Conservation (phyloP, 1,140 invertebrate species). For the Bilobella aurantiaca region DNA sequence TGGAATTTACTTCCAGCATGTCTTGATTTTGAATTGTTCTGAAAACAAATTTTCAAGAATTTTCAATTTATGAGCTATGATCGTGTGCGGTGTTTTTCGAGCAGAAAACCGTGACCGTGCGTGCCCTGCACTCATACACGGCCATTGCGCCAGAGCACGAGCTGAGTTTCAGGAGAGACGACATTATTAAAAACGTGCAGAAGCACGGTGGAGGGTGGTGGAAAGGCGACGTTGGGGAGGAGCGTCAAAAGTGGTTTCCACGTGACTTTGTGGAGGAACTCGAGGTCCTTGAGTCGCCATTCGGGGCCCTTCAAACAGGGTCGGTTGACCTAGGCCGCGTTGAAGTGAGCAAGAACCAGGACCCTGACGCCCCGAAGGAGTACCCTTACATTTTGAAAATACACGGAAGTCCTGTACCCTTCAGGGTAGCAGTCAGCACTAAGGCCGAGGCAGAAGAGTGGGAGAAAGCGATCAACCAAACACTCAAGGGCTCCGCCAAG, state of each 20-base stretch:
- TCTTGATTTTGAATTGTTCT: too few species aligned
- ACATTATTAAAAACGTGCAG: conserved; percentile 88
- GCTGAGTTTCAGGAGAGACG: conserved; percentile 83
- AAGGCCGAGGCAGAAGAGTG: conserved; percentile 25
- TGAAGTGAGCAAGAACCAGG: conserved; percentile 2
- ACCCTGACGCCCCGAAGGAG: conserved; percentile 1
- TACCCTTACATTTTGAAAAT: conserved; percentile 19
- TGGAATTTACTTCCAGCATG: too few species aligned
- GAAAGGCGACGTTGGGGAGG: conserved; percentile 86
- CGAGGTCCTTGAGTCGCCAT: conserved; percentile 42
- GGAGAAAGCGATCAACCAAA: conserved; percentile 19
- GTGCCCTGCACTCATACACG: conserved; percentile 12
- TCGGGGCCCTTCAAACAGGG: conserved; percentile 27
- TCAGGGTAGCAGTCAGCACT: conserved; percentile 14
- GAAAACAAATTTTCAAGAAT: background rate
- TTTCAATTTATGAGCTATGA: background rate
- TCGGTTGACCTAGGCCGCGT: conserved; percentile 11
- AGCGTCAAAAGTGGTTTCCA: conserved; percentile 84
- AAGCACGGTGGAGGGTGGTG: conserved; percentile 75
- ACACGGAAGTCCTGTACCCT: background rate
- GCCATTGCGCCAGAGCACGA: conserved; percentile 55
- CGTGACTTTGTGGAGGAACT: conserved; percentile 86
- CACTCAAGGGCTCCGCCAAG: background rate
- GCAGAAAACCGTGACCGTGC: background rate
- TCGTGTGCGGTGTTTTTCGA: background rate